phyloP scores from a whole-genome alignment of 2,888 invertebrate species.

The Hymenopus coronatus region DNA sequence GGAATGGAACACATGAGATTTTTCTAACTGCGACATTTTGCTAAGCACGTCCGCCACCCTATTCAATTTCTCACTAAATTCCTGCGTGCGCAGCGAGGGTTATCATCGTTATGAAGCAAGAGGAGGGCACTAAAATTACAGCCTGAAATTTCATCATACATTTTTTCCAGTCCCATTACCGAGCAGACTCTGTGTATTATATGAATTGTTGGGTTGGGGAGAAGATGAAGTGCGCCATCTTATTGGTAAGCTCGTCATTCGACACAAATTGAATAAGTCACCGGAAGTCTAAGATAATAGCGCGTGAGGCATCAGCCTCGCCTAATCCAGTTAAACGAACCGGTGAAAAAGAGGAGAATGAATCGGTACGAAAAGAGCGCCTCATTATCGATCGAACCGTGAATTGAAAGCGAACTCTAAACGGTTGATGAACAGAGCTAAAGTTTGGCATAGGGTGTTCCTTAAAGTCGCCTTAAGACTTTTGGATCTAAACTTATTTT shows the following conservation, averaged over 20 bases:
- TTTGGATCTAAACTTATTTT: no score
- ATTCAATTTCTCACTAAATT: neutral
- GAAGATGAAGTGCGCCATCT: neutral
- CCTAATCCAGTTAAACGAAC: neutral
- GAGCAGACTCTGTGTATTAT: neutral
- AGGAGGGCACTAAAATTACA: neutral
- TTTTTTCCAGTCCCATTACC: neutral
- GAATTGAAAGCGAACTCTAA: neutral
- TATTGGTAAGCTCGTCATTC: neutral
- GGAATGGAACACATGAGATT: no score
- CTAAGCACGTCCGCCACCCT: no score
- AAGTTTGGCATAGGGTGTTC: neutral
- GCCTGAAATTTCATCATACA: neutral
- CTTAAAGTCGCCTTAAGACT: neutral
- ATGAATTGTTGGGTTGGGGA: neutral
- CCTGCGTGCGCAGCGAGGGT: neutral
- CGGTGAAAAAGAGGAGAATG: neutral
- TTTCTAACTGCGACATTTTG: no score
- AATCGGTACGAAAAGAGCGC: neutral
- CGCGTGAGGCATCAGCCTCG: no score
- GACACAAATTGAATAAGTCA: neutral
- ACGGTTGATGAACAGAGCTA: neutral
- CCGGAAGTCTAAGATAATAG: neutral
- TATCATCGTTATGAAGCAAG: neutral
- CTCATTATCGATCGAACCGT: neutral